Conservation (phyloP, 2,797 vertebrate species). For the Chanos chanos region DNA sequence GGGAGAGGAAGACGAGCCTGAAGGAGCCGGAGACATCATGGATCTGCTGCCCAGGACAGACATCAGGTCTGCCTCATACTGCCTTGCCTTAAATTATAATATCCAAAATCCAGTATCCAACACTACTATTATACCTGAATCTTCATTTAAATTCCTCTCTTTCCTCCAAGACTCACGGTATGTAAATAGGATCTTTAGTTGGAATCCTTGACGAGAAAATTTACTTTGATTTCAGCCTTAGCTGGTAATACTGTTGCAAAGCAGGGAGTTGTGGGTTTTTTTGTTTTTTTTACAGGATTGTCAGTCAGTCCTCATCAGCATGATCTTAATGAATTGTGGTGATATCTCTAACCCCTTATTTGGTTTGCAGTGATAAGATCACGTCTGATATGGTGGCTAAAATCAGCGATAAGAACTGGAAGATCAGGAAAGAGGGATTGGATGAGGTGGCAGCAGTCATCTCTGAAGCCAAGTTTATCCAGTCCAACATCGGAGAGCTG, state of each 20-base stretch:
- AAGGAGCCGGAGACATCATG: conserved; percentile 79
- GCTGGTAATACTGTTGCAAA: too few species aligned
- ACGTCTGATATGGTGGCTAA: conserved; percentile 87
- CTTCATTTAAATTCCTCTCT: too few species aligned
- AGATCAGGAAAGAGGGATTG: conserved; percentile 94
- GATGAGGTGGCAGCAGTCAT: conserved; percentile 87
- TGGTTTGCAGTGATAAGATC: conserved; percentile 84
- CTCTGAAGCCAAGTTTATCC: conserved; percentile 95
- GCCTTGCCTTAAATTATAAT: background rate
- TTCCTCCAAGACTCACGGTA: too few species aligned
- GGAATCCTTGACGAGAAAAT: background rate
- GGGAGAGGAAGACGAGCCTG: conserved; percentile 71
- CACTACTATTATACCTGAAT: too few species aligned
- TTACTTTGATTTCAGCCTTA: too few species aligned
- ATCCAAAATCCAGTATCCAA: too few species aligned
- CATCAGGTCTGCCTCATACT: conserved; percentile 73
- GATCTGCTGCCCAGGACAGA: conserved; percentile 91
- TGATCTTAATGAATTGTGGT: background rate
- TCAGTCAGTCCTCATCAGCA: too few species aligned
- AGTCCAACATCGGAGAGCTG: conserved; percentile 88
- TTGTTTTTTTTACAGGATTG: background rate
- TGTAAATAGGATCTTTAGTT: too few species aligned
- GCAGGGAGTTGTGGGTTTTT: too few species aligned
- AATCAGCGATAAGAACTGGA: conserved; percentile 97
- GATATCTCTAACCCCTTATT: background rate